Conservation (phyloP, 2,113 vertebrate species). For the Labeo rohita region DNA sequence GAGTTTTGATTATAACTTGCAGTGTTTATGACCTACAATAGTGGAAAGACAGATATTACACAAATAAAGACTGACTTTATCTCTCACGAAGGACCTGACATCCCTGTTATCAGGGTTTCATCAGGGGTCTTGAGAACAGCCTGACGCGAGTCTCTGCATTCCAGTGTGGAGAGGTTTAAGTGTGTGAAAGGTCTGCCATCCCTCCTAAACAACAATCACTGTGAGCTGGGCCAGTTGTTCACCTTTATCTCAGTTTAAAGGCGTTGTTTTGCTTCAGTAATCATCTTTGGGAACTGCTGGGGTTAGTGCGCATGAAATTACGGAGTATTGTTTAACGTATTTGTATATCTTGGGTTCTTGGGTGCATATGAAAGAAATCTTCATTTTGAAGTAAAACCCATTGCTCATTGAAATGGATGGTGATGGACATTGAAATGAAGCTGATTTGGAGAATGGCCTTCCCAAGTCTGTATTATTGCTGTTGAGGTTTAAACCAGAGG, state of each 20-base stretch:
- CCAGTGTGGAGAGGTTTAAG: conserved; percentile 28
- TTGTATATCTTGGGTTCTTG: background rate
- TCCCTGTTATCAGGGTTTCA: conserved; percentile 30
- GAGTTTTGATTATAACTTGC: background rate
- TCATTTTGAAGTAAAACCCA: background rate
- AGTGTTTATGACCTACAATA: background rate
- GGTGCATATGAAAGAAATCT: background rate
- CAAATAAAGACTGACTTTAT: background rate
- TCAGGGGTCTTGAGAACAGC: conserved; percentile 39
- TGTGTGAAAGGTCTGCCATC: conserved; percentile 39
- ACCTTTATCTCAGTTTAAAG: conserved; percentile 13
- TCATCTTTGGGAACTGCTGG: background rate
- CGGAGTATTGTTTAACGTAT: background rate
- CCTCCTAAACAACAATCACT: conserved; percentile 1
- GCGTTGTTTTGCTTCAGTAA: background rate
- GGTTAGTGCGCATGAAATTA: background rate
- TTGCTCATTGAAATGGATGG: background rate
- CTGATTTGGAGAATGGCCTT: background rate
- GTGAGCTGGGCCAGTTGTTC: background rate
- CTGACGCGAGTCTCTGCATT: conserved; percentile 21
- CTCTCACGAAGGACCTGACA: background rate
- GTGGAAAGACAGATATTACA: background rate
- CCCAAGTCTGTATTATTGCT: background rate
- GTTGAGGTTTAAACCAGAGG: background rate
- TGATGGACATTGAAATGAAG: background rate